A percentile compares a stretch with the other conserved stretches of the same genome.
phyloP scores from a whole-genome alignment of 2,113 vertebrate species.

The Abramis brama region DNA sequence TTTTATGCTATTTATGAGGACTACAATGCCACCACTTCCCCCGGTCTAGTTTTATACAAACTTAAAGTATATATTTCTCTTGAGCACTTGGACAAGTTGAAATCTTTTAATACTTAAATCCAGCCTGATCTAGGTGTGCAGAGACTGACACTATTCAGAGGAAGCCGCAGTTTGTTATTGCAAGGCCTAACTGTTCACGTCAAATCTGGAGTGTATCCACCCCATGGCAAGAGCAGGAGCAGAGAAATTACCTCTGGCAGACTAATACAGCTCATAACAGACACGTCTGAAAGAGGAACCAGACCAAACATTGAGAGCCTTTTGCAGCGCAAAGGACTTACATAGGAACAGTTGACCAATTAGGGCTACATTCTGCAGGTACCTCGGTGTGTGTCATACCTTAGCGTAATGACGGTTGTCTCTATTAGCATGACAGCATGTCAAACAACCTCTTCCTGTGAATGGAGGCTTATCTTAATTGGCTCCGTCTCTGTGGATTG shows the following conservation, averaged over 20 bases:
- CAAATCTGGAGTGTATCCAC: slow-evolving; percentile 41
- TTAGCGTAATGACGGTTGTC: slow-evolving; percentile 66
- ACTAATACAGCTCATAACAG: slow-evolving; percentile 43
- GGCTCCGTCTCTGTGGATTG: slow-evolving; percentile 71
- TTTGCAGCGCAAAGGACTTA: slow-evolving; percentile 43
- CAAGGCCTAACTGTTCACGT: slow-evolving; percentile 17
- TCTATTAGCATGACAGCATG: slow-evolving; percentile 78
- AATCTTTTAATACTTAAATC: slow-evolving; percentile 34
- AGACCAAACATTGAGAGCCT: slow-evolving; percentile 51
- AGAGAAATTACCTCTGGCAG: slow-evolving; percentile 51
- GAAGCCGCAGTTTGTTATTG: slow-evolving; percentile 40
- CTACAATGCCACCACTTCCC: background rate
- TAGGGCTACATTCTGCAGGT: slow-evolving; percentile 59
- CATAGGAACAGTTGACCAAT: slow-evolving; percentile 58
- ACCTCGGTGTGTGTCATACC: slow-evolving; percentile 36
- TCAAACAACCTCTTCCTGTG: slow-evolving; percentile 80
- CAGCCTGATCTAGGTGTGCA: slow-evolving; percentile 35
- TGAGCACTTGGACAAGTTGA: slow-evolving; percentile 7
- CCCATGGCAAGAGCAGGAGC: slow-evolving; percentile 5
- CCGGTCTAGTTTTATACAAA: slow-evolving; percentile 24
- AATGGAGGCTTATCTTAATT: slow-evolving; percentile 80
- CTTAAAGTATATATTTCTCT: slow-evolving; percentile 31
- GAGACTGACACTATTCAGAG: slow-evolving; percentile 38
- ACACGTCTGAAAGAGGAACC: slow-evolving; percentile 46
- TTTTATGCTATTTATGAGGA: too few relatives aligned